Evolutionary conservation across 2,113 vertebrate species (phyloP).

Genomic region (Sinocyclocheilus grahami): DNA sequence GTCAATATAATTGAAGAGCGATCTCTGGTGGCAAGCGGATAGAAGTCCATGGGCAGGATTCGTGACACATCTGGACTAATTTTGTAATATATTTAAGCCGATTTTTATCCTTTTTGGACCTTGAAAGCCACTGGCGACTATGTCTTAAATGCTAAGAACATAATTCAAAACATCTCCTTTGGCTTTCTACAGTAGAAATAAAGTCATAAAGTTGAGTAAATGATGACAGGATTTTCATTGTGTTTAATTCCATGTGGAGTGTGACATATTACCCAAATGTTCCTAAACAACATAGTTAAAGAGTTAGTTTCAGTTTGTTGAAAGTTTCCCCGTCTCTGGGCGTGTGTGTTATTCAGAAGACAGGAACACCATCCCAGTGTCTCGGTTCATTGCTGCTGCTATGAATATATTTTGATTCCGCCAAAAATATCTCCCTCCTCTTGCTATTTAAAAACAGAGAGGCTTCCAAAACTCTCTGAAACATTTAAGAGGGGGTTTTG

Average conservation of each 20-base stretch:
- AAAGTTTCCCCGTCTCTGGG: slow-evolving; percentile 2
- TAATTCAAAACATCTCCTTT: background rate
- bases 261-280: background rate
- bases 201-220: background rate
- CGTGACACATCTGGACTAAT: background rate
- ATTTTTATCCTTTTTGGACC: background rate
- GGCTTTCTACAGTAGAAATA: background rate
- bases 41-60: too few relatives aligned
- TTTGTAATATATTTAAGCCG: background rate
- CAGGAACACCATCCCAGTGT: background rate
- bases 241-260: background rate
- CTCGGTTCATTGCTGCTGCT: slow-evolving; percentile 38
- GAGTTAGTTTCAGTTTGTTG: slow-evolving; percentile 1
- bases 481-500: slow-evolving; percentile 17
- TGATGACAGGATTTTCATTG: background rate
- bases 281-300: background rate
- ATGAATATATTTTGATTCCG: slow-evolving; percentile 22
- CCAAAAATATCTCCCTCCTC: slow-evolving; percentile 35
- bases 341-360: slow-evolving; percentile 42
- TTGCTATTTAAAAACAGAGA: slow-evolving; percentile 38
- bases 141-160: background rate
- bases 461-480: slow-evolving; percentile 40
- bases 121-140: background rate
- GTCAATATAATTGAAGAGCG: too few relatives aligned
- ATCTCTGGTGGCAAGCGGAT: too few relatives aligned